Percentiles rank a stretch among this genome's conserved stretches.
phyloP scores from a whole-genome alignment of 1,140 invertebrate species.

The Zaprionus vittiger region DNA sequence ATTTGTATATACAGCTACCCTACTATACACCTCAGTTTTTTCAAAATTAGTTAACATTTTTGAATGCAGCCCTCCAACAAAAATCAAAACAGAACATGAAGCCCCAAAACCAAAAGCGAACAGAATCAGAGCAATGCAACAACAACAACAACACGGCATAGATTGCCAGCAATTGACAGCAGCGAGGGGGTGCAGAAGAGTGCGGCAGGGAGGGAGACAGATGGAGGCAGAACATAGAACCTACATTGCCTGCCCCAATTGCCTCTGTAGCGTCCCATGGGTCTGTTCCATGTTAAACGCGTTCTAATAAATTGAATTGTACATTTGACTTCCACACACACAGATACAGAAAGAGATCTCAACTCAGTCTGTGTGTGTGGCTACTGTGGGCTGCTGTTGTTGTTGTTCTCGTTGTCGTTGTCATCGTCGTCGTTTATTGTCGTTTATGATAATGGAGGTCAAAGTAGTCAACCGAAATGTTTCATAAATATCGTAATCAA shows the following conservation, averaged over 20 bases:
- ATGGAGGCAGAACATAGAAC: background rate
- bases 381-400: constrained; percentile 28
- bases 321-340: constrained; percentile 71
- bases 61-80: constrained; percentile 2
- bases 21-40: constrained; percentile 8
- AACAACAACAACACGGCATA: constrained; percentile 51
- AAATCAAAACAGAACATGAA: background rate
- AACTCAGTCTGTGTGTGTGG: background rate
- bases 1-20: background rate
- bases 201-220: background rate
- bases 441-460: constrained; percentile 81
- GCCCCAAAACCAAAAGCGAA: constrained; percentile 14
- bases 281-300: constrained; percentile 66
- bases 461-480: constrained; percentile 78
- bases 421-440: constrained; percentile 57
- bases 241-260: constrained; percentile 36
- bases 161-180: constrained; percentile 69
- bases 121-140: constrained; percentile 42
- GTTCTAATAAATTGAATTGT: constrained; percentile 83
- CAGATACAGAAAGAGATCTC: background rate
- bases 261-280: constrained; percentile 33
- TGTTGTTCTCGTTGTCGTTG: constrained; percentile 27
- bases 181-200: background rate
- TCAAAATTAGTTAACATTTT: constrained; percentile 20
- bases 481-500: constrained; percentile 80